Conservation (phyloP, 2,888 invertebrate genomes). For the Pristionchus maxplancki region DNA sequence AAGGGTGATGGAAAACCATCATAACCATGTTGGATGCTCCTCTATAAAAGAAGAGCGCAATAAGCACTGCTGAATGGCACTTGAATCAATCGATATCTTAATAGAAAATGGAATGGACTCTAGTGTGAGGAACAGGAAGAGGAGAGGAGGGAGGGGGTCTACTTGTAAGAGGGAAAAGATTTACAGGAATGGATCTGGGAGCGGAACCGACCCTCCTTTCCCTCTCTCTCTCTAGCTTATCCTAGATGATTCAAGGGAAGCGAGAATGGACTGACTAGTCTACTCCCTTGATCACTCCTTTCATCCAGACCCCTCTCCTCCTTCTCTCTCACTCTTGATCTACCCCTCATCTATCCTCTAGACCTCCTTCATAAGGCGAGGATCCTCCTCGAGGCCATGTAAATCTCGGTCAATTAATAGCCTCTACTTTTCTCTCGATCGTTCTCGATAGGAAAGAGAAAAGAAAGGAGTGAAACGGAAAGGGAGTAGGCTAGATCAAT, state of each 20-base stretch:
- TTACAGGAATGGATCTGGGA: constrained; percentile 26
- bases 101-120: constrained; percentile 11
- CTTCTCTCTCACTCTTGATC: constrained; percentile 4
- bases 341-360: not conserved
- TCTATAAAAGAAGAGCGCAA: constrained; percentile 14
- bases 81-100: constrained; percentile 12
- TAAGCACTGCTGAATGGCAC: constrained; percentile 1
- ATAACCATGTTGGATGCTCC: constrained; percentile 27
- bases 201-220: constrained; percentile 16
- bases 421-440: constrained; percentile 43
- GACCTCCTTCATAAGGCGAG: constrained; percentile 32
- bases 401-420: constrained; percentile 52
- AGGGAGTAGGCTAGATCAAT: not conserved
- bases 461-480: constrained; percentile 8
- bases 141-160: not conserved
- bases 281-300: constrained; percentile 6
- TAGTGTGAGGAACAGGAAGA: constrained; percentile 29
- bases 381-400: constrained; percentile 22
- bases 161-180: constrained; percentile 38
- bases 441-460: not conserved
- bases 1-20: constrained; percentile 9
- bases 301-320: not conserved
- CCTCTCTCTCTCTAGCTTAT: constrained; percentile 37
- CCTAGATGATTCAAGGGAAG: constrained; percentile 28
- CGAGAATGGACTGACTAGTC: constrained; percentile 43